Evolutionary conservation across 1,140 invertebrate genomes (phyloP).

Genomic region (Brachionus paranguensis): DNA sequence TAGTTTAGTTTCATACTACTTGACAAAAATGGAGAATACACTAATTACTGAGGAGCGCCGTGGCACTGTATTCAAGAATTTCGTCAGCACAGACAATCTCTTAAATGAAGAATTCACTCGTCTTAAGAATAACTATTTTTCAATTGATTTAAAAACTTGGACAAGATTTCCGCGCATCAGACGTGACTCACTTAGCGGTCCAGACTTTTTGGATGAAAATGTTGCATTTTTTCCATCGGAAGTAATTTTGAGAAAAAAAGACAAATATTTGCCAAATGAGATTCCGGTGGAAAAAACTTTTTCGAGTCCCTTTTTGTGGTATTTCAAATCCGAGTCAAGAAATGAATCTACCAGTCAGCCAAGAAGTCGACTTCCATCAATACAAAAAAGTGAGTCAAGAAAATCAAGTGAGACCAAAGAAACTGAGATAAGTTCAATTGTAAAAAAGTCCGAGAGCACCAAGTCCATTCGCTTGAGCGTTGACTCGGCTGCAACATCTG

Average conservation of each 20-base stretch:
- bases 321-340: neutral
- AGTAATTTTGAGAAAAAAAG: neutral
- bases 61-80: neutral
- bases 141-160: neutral
- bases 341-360: neutral
- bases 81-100: neutral
- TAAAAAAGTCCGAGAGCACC: neutral
- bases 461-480: neutral
- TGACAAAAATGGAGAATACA: neutral
- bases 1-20: neutral
- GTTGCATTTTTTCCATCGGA: neutral
- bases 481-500: neutral
- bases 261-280: neutral
- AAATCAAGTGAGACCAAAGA: neutral
- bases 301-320: conserved; percentile 17
- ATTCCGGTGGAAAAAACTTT: neutral
- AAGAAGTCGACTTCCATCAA: neutral
- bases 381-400: neutral
- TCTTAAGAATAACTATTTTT: neutral
- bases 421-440: neutral
- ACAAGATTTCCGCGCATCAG: neutral
- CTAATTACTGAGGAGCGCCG: neutral
- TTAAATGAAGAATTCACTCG: neutral
- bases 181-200: neutral
- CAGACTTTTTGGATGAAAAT: neutral